Conservation (phyloP, 2,113 vertebrate species). For the Arvicanthis niloticus region DNA sequence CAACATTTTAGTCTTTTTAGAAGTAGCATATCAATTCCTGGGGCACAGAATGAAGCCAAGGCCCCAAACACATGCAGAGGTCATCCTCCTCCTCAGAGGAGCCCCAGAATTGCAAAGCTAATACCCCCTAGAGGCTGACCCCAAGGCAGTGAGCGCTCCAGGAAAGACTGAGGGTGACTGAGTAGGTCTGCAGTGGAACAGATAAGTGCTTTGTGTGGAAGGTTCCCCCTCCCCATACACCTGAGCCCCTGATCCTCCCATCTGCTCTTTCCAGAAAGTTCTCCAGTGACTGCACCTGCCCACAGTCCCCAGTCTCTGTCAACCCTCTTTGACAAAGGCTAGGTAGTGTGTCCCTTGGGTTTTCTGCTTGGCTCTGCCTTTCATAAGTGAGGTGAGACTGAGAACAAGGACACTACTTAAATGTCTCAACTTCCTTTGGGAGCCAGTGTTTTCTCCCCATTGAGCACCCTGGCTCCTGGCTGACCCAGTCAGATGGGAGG, state of each 20-base stretch:
- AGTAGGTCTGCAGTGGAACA: fast-evolving
- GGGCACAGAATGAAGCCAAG: background rate
- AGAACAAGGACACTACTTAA: background rate
- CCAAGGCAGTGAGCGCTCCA: fast-evolving
- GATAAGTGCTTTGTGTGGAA: background rate
- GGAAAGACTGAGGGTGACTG: too few relatives aligned
- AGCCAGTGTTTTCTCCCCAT: background rate
- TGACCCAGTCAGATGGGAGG: background rate
- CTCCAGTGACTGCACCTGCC: background rate
- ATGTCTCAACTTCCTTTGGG: background rate
- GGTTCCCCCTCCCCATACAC: background rate
- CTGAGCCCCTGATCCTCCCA: background rate
- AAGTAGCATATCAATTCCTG: fast-evolving
- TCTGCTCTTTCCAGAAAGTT: background rate
- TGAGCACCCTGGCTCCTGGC: background rate
- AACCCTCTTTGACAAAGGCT: background rate
- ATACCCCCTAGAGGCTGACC: background rate
- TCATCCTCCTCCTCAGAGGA: background rate
- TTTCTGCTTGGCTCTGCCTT: background rate
- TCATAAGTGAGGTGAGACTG: background rate
- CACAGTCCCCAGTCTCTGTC: background rate
- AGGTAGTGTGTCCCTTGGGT: background rate
- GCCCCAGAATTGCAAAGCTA: background rate
- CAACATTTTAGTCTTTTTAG: too few relatives aligned
- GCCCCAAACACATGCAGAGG: background rate